Percentiles rank a stretch among this genome's conserved stretches.
phyloP scores from a whole-genome alignment of 2,113 vertebrate species.

The Epinephelus moara region DNA sequence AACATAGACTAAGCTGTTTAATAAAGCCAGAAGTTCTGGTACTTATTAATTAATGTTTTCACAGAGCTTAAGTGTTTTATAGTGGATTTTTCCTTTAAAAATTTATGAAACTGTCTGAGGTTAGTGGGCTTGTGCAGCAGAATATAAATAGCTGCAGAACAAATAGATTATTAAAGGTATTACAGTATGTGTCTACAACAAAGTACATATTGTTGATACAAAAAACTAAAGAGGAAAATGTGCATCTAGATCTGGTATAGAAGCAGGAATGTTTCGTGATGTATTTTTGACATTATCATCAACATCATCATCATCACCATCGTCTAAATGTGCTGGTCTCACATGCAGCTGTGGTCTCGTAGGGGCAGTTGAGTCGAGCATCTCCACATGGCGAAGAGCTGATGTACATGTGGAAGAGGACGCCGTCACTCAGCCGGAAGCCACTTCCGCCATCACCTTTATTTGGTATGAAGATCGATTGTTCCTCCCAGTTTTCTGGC shows the following conservation, averaged over 20 bases:
- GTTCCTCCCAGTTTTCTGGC: conserved; percentile 69
- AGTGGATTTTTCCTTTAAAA: neutral
- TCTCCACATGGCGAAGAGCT: conserved; percentile 96
- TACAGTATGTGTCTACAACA: neutral
- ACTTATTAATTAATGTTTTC: conserved; percentile 14
- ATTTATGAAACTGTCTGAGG: neutral
- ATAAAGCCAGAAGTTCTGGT: neutral
- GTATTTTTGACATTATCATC: neutral
- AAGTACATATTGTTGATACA: neutral
- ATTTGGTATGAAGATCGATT: conserved; percentile 88
- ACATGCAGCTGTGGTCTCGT: conserved; percentile 83
- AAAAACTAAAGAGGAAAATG: neutral
- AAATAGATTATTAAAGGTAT: neutral
- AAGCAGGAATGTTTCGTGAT: neutral
- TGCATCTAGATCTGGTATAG: neutral
- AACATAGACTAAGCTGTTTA: neutral
- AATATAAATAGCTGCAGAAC: neutral
- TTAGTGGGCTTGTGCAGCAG: neutral
- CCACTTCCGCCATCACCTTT: conserved; percentile 87
- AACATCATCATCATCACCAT: neutral
- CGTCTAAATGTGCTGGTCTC: conserved; percentile 39
- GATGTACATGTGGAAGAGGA: conserved; percentile 94
- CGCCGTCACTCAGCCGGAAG: conserved; percentile 87
- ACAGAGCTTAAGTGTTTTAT: neutral
- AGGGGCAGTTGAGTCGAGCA: conserved; percentile 94